These are phyloP conservation scores for Capromys pilorides DNA, from an alignment of 2,797 vertebrate species.

Conservation along the genomic window DNA sequence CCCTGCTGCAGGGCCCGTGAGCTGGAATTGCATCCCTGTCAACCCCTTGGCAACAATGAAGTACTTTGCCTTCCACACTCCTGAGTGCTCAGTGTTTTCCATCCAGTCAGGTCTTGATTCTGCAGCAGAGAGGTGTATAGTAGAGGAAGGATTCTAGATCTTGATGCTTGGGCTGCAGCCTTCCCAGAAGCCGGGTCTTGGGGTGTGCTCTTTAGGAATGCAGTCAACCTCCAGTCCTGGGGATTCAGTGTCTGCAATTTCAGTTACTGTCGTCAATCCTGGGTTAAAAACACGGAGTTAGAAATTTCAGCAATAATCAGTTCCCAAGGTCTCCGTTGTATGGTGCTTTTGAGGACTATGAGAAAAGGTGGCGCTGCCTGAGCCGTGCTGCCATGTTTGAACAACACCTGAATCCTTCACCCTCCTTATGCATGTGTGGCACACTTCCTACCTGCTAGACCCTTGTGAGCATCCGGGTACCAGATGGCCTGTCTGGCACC, in stretches of 20 bases:
- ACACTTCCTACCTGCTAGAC: no score
- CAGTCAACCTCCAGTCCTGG: background rate
- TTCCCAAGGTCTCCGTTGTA: background rate
- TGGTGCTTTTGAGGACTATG: background rate
- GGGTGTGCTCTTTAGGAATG: no score
- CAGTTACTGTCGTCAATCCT: background rate
- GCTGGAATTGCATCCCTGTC: no score
- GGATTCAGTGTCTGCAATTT: background rate
- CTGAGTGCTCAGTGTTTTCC: no score
- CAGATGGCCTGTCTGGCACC: background rate
- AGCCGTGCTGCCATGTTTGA: background rate
- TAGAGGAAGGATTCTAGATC: no score
- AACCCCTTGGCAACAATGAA: no score
- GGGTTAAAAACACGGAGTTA: background rate
- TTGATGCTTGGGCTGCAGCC: background rate
- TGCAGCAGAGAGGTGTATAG: no score
- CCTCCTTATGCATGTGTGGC: fast-evolving
- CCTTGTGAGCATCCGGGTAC: no score
- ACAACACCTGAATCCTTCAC: fast-evolving
- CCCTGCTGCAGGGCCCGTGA: no score
- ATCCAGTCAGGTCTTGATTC: no score
- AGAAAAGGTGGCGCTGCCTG: no score
- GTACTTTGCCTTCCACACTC: no score
- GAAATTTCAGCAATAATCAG: background rate
- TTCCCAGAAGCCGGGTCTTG: background rate